Conservation (phyloP, 1,140 invertebrate genomes). For the Planococcus citri region DNA sequence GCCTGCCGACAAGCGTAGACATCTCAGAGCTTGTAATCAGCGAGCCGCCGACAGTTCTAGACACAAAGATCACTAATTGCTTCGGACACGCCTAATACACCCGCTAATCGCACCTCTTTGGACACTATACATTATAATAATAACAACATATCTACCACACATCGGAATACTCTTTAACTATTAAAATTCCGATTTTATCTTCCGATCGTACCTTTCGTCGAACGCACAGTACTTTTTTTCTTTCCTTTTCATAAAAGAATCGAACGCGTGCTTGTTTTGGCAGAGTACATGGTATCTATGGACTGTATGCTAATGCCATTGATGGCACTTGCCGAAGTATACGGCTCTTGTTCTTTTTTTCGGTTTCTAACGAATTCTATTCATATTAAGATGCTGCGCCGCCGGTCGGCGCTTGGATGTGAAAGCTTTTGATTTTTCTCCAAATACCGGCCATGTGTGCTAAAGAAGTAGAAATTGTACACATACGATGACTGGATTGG, state of each 20-base stretch:
- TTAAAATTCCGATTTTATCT: conserved; percentile 15
- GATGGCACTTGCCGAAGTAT: not conserved
- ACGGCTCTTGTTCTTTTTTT: no score
- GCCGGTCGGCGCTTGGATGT: no score
- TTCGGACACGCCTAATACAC: conserved; percentile 19
- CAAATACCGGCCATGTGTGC: no score
- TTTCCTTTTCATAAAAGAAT: not conserved
- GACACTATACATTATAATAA: conserved; percentile 17
- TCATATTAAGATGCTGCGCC: not conserved
- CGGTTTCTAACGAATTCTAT: not conserved
- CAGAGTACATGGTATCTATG: no score
- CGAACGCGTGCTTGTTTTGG: not conserved
- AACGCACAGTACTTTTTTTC: not conserved
- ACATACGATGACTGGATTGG: no score
- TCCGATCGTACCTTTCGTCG: not conserved
- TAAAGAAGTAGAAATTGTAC: no score
- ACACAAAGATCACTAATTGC: conserved; percentile 20
- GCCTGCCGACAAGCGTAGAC: conserved; percentile 19
- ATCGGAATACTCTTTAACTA: conserved; percentile 14
- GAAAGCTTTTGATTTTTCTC: no score
- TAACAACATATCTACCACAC: conserved; percentile 18
- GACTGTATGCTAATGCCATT: not conserved
- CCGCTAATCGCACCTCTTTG: conserved; percentile 19
- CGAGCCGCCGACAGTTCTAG: conserved; percentile 18
- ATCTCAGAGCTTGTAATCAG: conserved; percentile 16